Base-by-base conservation (phyloP, 2,888 invertebrate species). In the Idaea dimidiata region DNA sequence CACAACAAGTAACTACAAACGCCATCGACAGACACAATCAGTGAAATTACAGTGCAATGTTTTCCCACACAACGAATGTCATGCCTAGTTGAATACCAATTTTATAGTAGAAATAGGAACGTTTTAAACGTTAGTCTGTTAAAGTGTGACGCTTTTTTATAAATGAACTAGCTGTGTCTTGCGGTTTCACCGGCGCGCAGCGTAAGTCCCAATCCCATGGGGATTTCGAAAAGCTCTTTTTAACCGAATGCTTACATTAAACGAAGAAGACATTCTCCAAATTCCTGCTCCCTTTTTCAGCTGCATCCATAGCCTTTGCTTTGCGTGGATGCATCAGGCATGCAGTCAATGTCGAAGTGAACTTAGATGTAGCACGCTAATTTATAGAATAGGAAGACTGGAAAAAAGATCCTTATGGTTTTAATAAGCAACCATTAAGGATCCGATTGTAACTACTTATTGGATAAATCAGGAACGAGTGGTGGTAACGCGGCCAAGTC, bases 21-120 rank as follows among this genome's bases (percentile, higher is more conserved):
- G 8, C 71, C 72, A 72, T 73, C 72, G 65, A 70, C 70, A 68
- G 60, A 55, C 72, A 56, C 72, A 83, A 83, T 83, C 78, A 78
- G 74, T 73, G 71, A 82, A 82, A 84, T 83, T 78, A 81, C 75
- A 73, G 78, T 63, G 64, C 55, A 31, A 57, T 58, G 57, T 66
- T 63, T 66, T 63, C 66, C 64, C 67, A 67, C 65, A 57, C 58
- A 43, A 10, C 43, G 43, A 17, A 18, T 56, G 59, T 62, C 62
- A 62, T 59, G 59, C 55, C 56, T 62, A 59, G 62, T 57, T 62
- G 16, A 59, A 17, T 17, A 16, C 17, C 18, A 58, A 58, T 62
- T 62, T 58, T 55, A 64, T 18, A 54, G 16, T 17, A 54, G 8
- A 16, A 54, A 54, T 24, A 24, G 24, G 24, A 16, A 24, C 31